A percentile compares a stretch with the other conserved stretches of the same genome.
Evolutionary conservation across 2,113 vertebrate species (phyloP).

Genomic region (Eublepharis macularius): DNA sequence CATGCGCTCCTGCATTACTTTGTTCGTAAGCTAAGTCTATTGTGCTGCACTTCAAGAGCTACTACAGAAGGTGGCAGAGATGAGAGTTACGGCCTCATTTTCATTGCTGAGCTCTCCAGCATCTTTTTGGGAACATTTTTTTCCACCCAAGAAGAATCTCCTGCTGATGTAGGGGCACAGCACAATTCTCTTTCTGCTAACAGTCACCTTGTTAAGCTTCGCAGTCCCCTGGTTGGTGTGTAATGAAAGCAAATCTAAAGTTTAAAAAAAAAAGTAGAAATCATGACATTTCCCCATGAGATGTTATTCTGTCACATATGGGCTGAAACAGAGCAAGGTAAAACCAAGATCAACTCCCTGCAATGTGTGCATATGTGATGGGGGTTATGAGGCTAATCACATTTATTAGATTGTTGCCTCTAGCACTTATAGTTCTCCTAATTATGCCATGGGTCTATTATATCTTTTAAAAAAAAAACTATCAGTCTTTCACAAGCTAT

Average conservation of each 20-base stretch:
- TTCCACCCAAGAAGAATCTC: not conserved
- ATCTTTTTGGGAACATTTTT: slow-evolving; percentile 17
- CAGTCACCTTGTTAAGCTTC: not conserved
- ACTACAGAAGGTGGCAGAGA: not conserved
- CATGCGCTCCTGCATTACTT: not conserved
- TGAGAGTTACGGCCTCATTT: not conserved
- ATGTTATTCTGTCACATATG: slow-evolving; percentile 14
- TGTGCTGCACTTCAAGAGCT: not conserved
- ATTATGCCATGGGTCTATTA: not conserved
- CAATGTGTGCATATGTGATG: not conserved
- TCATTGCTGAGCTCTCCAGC: not conserved
- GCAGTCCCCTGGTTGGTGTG: not conserved
- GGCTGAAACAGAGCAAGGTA: not conserved
- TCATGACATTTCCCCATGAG: slow-evolving; percentile 16
- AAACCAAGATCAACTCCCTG: not conserved
- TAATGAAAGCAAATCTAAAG: slow-evolving; percentile 41
- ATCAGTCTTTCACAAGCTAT: slow-evolving; percentile 11
- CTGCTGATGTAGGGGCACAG: not conserved
- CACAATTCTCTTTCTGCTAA: slow-evolving; percentile 14
- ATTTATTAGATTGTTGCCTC: not conserved
- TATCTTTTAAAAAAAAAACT: not conserved
- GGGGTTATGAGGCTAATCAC: not conserved
- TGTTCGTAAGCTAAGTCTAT: not conserved
- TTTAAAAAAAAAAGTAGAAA: slow-evolving; percentile 29
- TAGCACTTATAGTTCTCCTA: not conserved